A percentile compares a stretch with the other conserved stretches of the same genome.
Evolutionary conservation across 2,888 invertebrate genomes (phyloP).

Genomic region (Homarus gammarus): DNA sequence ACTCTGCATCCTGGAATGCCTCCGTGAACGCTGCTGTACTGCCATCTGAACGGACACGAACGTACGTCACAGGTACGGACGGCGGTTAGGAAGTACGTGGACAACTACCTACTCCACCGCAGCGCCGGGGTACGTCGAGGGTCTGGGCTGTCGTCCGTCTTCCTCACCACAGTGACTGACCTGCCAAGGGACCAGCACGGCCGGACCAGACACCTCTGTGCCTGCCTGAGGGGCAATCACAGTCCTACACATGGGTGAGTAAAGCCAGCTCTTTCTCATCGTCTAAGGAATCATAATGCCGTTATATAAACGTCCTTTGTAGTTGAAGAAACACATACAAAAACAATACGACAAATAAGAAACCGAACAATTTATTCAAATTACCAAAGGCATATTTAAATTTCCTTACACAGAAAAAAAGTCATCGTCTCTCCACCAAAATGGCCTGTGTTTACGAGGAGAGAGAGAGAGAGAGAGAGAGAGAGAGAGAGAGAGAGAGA

Average conservation of each 20-base stretch:
- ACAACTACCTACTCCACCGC: constrained; percentile 72
- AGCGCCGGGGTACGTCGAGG: constrained; percentile 62
- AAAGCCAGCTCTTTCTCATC: neutral
- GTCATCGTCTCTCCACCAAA: no score
- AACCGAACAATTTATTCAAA: no score
- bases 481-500: no score
- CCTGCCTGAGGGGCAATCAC: constrained; percentile 42
- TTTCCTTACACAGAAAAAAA: no score
- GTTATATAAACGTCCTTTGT: neutral
- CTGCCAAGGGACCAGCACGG: constrained; percentile 51
- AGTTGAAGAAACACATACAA: no score
- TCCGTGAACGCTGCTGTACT: no score
- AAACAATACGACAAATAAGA: no score
- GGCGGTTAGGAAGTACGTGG: constrained; percentile 65
- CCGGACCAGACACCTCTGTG: constrained; percentile 33
- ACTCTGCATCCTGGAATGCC: no score
- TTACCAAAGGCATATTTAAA: no score
- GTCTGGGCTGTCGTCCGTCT: constrained; percentile 67
- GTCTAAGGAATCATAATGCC: neutral
- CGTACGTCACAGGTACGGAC: constrained; percentile 60
- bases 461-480: no score
- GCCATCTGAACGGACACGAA: no score
- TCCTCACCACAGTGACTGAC: constrained; percentile 72
- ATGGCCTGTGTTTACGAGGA: no score
- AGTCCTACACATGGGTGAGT: constrained; percentile 59